Base-by-base conservation (phyloP, 2,888 invertebrate species). In the Drosophila crucigera region DNA sequence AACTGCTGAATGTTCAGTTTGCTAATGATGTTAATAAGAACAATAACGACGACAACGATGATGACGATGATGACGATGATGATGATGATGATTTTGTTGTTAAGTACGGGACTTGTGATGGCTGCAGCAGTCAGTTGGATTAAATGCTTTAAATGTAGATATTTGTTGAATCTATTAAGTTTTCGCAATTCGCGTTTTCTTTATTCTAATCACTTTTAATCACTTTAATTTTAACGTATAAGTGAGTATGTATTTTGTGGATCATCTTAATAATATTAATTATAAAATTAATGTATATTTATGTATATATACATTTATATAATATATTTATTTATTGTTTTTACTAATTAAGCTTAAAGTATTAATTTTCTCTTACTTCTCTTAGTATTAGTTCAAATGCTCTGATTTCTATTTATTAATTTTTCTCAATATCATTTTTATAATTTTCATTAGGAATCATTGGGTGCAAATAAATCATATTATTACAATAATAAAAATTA, bases 1-100 rank as follows among this genome's bases (percentile, higher is more conserved):
- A 60, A 50, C 35, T 50, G 65, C 69, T 63, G 52, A 76, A 62
- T 69, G 56, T 47, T 70, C 35, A 53, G 47, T 37, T 28, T 37
- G 62, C 41, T 54, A 52, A 61, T 67, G 37, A 37, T 56, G 61
- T 39, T 49, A 54, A 66, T 41, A 60, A 41, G 14, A 50, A 62
- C 53, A 49, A 59, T 25, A 41, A 30, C 41, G 11, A 35, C 28
- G 6, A 33, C 7, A 22, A 39, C 19, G 1, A 35, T 22, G 16
- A 41, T n/a, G 16, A 41, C 16, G 19, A 39, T 53, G 19, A 68
- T 19, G 6, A 43, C 25, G 22, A 41, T 35, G 1, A 35, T 37
- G 11, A 41, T 25, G 16, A 22, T 19, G 54, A 30, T 54, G 35
- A 52, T 69, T 37, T 41, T 30, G 16, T 11, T 50, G 37, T 14